A percentile compares a stretch with the other conserved stretches of the same genome.
These are phyloP conservation scores for Atractosteus spatula DNA, from an alignment of 2,113 vertebrate genomes.

Conservation along the genomic window DNA sequence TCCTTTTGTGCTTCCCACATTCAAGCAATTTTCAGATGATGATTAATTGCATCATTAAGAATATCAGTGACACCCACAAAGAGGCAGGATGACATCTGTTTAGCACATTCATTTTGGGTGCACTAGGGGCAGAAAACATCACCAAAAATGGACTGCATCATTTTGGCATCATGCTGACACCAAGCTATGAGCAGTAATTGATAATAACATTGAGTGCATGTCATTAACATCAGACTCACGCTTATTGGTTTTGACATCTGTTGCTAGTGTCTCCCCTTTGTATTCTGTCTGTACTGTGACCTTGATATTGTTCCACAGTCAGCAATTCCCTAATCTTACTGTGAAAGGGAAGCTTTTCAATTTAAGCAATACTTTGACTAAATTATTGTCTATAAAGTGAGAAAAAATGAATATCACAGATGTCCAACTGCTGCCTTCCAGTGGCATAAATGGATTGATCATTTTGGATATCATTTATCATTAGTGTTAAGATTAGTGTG, in stretches of 20 bases:
- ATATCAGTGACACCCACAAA: slow-evolving; percentile 32
- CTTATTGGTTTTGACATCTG: slow-evolving; percentile 81
- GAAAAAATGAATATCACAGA: neutral
- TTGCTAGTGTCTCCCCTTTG: slow-evolving; percentile 65
- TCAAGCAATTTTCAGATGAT: neutral
- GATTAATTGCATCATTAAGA: slow-evolving; percentile 40
- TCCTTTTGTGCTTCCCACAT: neutral
- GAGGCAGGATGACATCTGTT: slow-evolving; percentile 41
- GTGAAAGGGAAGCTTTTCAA: slow-evolving; percentile 36
- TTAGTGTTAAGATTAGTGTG: no score
- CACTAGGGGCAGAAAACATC: slow-evolving; percentile 35
- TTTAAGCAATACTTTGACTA: slow-evolving; percentile 40
- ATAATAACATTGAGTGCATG: slow-evolving; percentile 69
- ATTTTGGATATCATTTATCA: no score
- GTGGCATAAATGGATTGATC: no score
- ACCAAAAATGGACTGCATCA: slow-evolving; percentile 54
- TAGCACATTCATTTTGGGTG: slow-evolving; percentile 36
- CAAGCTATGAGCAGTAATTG: slow-evolving; percentile 67
- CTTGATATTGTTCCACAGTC: slow-evolving; percentile 63
- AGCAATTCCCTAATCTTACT: slow-evolving; percentile 42
- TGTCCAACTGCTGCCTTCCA: no score
- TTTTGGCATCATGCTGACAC: slow-evolving; percentile 66
- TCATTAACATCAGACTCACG: slow-evolving; percentile 55
- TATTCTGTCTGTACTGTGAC: slow-evolving; percentile 69
- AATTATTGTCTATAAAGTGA: slow-evolving; percentile 43